A percentile compares a stretch with the other conserved stretches of the same genome.
Evolutionary conservation across 2,888 invertebrate species (phyloP).

Genomic region (Tricholauxania praeusta): DNA sequence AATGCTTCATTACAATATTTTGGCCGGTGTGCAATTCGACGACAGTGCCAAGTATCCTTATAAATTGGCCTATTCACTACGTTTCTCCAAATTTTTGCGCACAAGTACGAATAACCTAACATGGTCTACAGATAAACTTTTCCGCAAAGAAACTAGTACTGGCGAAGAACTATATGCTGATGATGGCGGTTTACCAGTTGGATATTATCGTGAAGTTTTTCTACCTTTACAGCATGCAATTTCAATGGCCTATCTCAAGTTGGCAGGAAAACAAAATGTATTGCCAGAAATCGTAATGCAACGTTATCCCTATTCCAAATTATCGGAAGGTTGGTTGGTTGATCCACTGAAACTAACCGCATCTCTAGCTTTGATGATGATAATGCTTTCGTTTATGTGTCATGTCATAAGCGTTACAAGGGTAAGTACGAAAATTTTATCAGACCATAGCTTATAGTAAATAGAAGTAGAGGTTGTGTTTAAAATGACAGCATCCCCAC

Average conservation of each 20-base stretch:
- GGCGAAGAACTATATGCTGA: no score
- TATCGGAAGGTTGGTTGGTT: no score
- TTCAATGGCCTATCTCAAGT: constrained; percentile 65
- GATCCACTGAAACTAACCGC: no score
- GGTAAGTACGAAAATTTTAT: constrained; percentile 55
- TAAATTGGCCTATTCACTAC: constrained; percentile 71
- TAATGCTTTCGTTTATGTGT: constrained; percentile 85
- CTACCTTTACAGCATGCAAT: constrained; percentile 74
- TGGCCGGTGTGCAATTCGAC: constrained; percentile 73
- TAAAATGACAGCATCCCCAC: no score
- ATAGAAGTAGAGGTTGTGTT: no score
- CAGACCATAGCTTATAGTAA: no score
- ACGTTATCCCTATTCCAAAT: constrained; percentile 82
- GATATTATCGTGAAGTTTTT: constrained; percentile 73
- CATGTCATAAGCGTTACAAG: constrained; percentile 84
- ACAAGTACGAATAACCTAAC: constrained; percentile 52
- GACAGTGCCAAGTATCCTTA: constrained; percentile 68
- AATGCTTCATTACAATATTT: no score
- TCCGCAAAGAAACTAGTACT: constrained; percentile 68
- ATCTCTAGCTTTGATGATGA: constrained; percentile 70
- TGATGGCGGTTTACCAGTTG: constrained; percentile 75
- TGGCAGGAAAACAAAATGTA: constrained; percentile 37
- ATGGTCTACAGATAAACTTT: constrained; percentile 76
- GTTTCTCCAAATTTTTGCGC: constrained; percentile 76
- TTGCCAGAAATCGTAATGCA: constrained; percentile 59